Evolutionary conservation across 2,797 vertebrate species (phyloP), one percentile per base, ranked within the genome.

Genomic region (Gadopsis marmoratus): DNA sequence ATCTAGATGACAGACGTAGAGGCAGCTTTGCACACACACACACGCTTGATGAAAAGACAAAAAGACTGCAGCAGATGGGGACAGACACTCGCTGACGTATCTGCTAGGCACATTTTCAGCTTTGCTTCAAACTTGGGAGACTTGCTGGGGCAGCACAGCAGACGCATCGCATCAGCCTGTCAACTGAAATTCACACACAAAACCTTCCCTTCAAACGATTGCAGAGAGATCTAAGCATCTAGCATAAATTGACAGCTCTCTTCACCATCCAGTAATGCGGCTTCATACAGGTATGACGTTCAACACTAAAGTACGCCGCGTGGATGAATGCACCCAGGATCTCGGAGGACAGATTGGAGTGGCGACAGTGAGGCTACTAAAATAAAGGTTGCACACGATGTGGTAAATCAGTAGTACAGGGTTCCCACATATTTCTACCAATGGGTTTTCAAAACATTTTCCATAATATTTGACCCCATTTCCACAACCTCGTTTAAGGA

Each of bases 21-120:
- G 68, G 47, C 21, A 21, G 69, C 41, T 85, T 66, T 82, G 73
- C 48, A 53, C n/a, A 35, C 48, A 53, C n/a, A 35, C 37, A 39
- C 50, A 16, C 3, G 17, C 71, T 84, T 81, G 77, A 87, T 79
- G 67, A 80, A 83, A 78, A 86, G 78, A 83, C 71, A 62, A 75
- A 81, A 78, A 73, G 79, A 70, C 76, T 63, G 63, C 76, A 83
- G 83, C 80, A 86, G 88, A 91, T 83, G 71, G 71, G 83, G 64
- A 70, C 65, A 59, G 81, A 60, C 78, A 79, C 55, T 76, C 11
- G 10, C 77, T 60, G 81, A 83, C 54, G 63, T 78, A 77, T 81
- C 76, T 23, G 68, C 73, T 53, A 39, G 71, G 73, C 69, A 82
- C 66, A 71, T 86, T 87, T 85, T 81, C 78, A 73, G 84, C 73